Conservation (phyloP, 1,140 invertebrate species). For the Drosophila parabipectinata region DNA sequence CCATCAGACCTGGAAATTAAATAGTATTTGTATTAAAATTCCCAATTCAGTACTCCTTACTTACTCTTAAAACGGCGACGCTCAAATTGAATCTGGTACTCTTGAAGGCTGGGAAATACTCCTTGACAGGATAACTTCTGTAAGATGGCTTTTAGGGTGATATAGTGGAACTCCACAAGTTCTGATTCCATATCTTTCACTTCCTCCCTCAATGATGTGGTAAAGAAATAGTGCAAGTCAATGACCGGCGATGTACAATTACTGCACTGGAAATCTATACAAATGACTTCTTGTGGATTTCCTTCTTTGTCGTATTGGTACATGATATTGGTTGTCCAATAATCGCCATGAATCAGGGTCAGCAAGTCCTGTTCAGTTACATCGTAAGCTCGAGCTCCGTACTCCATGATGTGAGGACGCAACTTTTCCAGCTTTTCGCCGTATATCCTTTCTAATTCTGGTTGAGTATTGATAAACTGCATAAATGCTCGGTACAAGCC, state of each 20-base stretch:
- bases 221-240: slow-evolving; percentile 76
- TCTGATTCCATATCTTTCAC: slow-evolving; percentile 38
- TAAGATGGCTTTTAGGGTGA: slow-evolving; percentile 33
- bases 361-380: slow-evolving; percentile 84
- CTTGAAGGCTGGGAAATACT: slow-evolving; percentile 47
- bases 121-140: slow-evolving; percentile 47
- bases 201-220: slow-evolving; percentile 61
- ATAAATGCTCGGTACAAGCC: slow-evolving; percentile 29
- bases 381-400: slow-evolving; percentile 44
- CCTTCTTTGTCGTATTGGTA: slow-evolving; percentile 84
- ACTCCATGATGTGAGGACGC: slow-evolving; percentile 52
- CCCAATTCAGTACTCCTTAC: too few relatives aligned
- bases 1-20: too few relatives aligned
- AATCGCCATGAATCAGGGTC: slow-evolving; percentile 87
- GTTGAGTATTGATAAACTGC: slow-evolving; percentile 29
- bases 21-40: too few relatives aligned
- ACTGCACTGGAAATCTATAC: slow-evolving; percentile 75
- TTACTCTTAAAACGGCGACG: slow-evolving; percentile 61
- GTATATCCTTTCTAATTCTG: slow-evolving; percentile 43
- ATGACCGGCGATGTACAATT: slow-evolving; percentile 51
- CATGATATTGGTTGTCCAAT: slow-evolving; percentile 88
- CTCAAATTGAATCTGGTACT: slow-evolving; percentile 60
- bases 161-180: slow-evolving; percentile 60
- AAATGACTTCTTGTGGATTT: slow-evolving; percentile 80
- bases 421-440: slow-evolving; percentile 50